Evolutionary conservation across 2,113 vertebrate species (phyloP).

Genomic region (Vanacampus margaritifer): DNA sequence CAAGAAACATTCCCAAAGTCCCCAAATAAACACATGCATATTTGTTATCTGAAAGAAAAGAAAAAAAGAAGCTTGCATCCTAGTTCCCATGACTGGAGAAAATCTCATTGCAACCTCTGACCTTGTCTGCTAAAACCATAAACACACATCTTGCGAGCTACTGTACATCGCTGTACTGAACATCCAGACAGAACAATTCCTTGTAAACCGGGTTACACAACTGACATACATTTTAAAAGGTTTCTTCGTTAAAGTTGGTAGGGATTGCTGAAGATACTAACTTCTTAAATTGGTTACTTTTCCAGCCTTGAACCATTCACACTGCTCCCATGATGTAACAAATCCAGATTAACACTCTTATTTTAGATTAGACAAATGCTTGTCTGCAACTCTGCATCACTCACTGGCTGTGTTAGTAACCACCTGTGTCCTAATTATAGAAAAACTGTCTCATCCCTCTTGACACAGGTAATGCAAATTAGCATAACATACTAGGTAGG

Average conservation of each 20-base stretch:
- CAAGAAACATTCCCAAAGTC: slow-evolving; percentile 35
- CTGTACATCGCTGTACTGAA: slow-evolving; percentile 5
- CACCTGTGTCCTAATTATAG: slow-evolving; percentile 35
- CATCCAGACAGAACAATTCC: slow-evolving; percentile 21
- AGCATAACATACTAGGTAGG: background rate
- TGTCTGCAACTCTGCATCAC: slow-evolving; percentile 19
- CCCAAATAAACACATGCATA: slow-evolving; percentile 26
- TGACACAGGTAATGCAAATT: background rate
- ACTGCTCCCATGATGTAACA: slow-evolving; percentile 29
- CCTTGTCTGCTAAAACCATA: slow-evolving; percentile 29
- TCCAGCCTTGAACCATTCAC: background rate
- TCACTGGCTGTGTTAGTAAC: slow-evolving; percentile 28
- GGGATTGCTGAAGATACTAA: background rate
- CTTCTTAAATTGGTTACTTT: background rate
- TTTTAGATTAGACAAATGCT: slow-evolving; percentile 33
- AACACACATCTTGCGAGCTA: slow-evolving; percentile 19
- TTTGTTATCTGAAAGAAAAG: slow-evolving; percentile 37
- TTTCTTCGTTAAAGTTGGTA: background rate
- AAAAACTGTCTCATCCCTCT: slow-evolving; percentile 9
- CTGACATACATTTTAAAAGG: slow-evolving; percentile 7
- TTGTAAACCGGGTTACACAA: slow-evolving; percentile 31
- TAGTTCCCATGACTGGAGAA: slow-evolving; percentile 41
- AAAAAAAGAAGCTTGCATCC: slow-evolving; percentile 29
- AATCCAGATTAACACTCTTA: slow-evolving; percentile 49
- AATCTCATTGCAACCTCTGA: slow-evolving; percentile 30